Conservation (phyloP, 2,797 vertebrate species). For the Pelodytes ibericus region DNA sequence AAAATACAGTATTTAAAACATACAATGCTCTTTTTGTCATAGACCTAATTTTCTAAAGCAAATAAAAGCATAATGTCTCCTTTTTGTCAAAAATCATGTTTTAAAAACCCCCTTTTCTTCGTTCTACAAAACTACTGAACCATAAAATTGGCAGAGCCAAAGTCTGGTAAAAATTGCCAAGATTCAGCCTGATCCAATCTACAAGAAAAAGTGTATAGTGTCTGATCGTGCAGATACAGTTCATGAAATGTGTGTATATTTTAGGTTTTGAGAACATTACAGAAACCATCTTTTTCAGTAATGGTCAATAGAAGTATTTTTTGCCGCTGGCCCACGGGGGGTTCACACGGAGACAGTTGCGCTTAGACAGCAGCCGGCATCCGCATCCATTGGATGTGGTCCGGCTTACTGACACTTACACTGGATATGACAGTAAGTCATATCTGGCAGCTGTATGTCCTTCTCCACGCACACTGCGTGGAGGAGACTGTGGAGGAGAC, state of each 20-base stretch:
- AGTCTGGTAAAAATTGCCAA: constrained; percentile 17
- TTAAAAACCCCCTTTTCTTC: constrained; percentile 27
- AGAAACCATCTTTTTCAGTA: no score
- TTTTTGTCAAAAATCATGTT: constrained; percentile 32
- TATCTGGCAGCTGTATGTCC: no score
- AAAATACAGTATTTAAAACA: constrained; percentile 16
- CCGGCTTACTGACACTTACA: no score
- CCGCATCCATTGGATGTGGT: no score
- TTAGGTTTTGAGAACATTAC: no score
- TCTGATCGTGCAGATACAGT: not conserved
- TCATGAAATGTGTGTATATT: not conserved
- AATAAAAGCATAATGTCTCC: constrained; percentile 12
- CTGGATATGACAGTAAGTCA: no score
- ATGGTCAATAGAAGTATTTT: no score
- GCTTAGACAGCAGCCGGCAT: no score
- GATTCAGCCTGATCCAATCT: constrained; percentile 29
- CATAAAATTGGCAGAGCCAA: constrained; percentile 35
- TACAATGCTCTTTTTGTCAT: constrained; percentile 47
- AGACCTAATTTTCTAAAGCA: constrained; percentile 10
- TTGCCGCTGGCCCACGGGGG: no score
- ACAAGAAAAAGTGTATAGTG: not conserved
- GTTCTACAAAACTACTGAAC: constrained; percentile 48
- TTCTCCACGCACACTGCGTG: no score
- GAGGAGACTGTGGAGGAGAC: no score
- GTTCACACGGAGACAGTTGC: no score